phyloP scores from a whole-genome alignment of 2,888 invertebrate species.

The Tridacna crocea region DNA sequence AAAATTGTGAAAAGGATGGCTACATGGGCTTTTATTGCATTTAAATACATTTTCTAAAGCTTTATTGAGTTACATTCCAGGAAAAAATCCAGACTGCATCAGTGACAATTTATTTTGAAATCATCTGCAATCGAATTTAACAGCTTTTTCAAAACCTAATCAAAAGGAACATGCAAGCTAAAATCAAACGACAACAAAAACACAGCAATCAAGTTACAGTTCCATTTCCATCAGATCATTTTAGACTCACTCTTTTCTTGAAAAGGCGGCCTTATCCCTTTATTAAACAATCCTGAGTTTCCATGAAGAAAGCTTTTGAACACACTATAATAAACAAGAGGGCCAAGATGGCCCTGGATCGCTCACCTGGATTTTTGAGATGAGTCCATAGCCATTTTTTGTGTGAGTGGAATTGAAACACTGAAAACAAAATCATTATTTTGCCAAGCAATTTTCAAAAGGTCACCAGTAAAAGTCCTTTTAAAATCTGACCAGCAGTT shows the following conservation, averaged over 20 bases:
- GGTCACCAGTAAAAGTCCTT: too few relatives aligned
- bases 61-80: background rate
- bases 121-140: slow-evolving; percentile 1
- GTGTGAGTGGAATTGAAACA: too few relatives aligned
- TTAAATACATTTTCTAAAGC: slow-evolving; percentile 8
- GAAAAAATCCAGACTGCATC: background rate
- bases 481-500: too few relatives aligned
- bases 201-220: slow-evolving; percentile 6
- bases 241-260: slow-evolving; percentile 7
- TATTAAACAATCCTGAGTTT: too few relatives aligned
- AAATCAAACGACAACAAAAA: background rate
- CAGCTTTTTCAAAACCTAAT: slow-evolving; percentile 21
- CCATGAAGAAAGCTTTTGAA: too few relatives aligned
- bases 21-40: background rate
- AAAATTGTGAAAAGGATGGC: slow-evolving; percentile 1
- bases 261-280: background rate
- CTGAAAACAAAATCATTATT: too few relatives aligned
- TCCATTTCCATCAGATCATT: background rate
- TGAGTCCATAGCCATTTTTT: too few relatives aligned
- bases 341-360: too few relatives aligned
- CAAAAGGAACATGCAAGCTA: slow-evolving; percentile 10
- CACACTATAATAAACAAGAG: too few relatives aligned
- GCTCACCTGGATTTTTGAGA: too few relatives aligned
- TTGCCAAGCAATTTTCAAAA: too few relatives aligned
- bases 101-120: slow-evolving; percentile 7